Conservation (phyloP, 2,888 invertebrate genomes). For the Agrochola circellaris region DNA sequence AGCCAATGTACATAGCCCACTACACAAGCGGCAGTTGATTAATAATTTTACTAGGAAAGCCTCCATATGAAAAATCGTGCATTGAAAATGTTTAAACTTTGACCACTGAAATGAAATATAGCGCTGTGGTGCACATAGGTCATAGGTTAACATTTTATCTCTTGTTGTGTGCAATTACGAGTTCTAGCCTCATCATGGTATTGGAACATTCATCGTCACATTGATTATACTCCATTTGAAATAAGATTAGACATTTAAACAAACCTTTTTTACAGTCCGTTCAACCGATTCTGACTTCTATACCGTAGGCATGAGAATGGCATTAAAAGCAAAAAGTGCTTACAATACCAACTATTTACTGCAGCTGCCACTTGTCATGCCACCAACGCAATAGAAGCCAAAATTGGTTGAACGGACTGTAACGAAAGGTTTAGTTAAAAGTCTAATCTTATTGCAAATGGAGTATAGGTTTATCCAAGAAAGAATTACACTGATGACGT, state of each 20-base stretch:
- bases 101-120: slow-evolving; percentile 42
- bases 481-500: not conserved
- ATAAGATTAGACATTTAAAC: too few relatives aligned
- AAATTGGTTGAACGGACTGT: too few relatives aligned
- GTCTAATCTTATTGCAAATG: too few relatives aligned
- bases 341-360: too few relatives aligned
- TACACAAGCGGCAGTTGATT: slow-evolving; percentile 48
- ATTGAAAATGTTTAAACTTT: slow-evolving; percentile 48
- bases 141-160: slow-evolving; percentile 28
- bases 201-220: not conserved
- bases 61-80: slow-evolving; percentile 48
- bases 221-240: not conserved
- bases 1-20: slow-evolving; percentile 23
- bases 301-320: too few relatives aligned
- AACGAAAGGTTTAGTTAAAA: too few relatives aligned
- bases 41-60: slow-evolving; percentile 55
- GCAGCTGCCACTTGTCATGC: too few relatives aligned
- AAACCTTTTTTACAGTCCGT: too few relatives aligned
- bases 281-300: too few relatives aligned
- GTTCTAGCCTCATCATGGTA: slow-evolving; percentile 10
- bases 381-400: too few relatives aligned
- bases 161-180: slow-evolving; percentile 7
- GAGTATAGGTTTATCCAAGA: not conserved
- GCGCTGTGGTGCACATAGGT: slow-evolving; percentile 9
- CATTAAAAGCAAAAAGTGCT: too few relatives aligned